phyloP scores from a whole-genome alignment of 2,797 vertebrate species.

The Antrozous pallidus region DNA sequence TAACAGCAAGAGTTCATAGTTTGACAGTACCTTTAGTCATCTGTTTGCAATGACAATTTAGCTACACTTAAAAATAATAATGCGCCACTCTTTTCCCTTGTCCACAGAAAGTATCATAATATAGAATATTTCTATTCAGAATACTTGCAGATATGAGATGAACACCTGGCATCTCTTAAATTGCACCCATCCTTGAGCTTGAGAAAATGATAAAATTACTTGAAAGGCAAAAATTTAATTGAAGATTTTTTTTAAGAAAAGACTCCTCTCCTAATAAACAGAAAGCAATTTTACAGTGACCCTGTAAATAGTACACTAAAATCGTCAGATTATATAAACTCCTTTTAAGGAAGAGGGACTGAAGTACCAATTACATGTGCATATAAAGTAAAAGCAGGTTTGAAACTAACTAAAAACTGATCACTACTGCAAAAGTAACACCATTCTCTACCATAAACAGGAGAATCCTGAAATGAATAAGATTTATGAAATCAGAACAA shows the following conservation, averaged over 20 bases:
- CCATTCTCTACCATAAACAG: neutral
- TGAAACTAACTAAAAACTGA: slow-evolving; percentile 47
- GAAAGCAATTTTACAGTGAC: neutral
- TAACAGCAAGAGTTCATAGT: neutral
- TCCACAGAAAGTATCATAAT: neutral
- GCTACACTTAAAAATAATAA: neutral
- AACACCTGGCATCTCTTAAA: slow-evolving; percentile 17
- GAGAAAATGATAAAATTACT: slow-evolving; percentile 35
- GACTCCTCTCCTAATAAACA: neutral
- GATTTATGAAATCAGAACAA: slow-evolving; percentile 3
- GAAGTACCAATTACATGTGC: neutral
- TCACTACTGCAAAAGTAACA: neutral
- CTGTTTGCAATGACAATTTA: slow-evolving; percentile 13
- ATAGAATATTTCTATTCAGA: slow-evolving; percentile 14
- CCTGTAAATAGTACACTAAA: neutral
- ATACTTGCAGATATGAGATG: neutral
- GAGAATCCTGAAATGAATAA: slow-evolving; percentile 17
- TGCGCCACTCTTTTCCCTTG: neutral
- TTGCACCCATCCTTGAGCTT: neutral
- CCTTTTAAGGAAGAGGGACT: neutral
- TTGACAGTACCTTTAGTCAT: slow-evolving; percentile 30
- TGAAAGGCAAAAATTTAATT: slow-evolving; percentile 24
- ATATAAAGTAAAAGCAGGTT: slow-evolving; percentile 11
- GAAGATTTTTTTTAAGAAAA: slow-evolving; percentile 41
- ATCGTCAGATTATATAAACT: neutral